Evolutionary conservation across 2,113 vertebrate species (phyloP).

Genomic region (Delphinus delphis): DNA sequence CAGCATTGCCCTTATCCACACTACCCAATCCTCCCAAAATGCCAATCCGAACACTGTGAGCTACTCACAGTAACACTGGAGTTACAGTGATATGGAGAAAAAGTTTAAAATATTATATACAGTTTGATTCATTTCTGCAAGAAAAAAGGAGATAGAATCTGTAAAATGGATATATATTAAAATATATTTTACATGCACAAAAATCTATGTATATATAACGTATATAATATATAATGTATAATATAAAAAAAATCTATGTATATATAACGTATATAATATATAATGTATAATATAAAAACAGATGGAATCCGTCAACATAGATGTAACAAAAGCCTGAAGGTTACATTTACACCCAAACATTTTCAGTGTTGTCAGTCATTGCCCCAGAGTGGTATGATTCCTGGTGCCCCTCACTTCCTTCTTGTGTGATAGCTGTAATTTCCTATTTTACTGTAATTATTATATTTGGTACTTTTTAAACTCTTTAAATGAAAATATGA

Average conservation of each 20-base stretch:
- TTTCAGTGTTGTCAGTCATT: background rate
- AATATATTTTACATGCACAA: background rate
- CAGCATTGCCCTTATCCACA: background rate
- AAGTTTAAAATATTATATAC: background rate
- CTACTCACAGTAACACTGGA: background rate
- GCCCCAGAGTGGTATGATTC: background rate
- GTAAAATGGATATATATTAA: background rate
- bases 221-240: too few species aligned
- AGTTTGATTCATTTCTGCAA: background rate
- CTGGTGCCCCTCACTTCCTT: background rate
- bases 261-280: background rate
- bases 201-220: background rate
- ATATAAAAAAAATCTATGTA: background rate
- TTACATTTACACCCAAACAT: background rate
- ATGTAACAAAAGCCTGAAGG: background rate
- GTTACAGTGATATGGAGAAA: background rate
- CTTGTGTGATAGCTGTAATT: background rate
- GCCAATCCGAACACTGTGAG: background rate
- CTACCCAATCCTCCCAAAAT: background rate
- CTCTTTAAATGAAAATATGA: background rate
- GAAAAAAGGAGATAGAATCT: background rate
- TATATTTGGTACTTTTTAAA: background rate
- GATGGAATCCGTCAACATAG: background rate
- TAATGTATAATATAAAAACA: background rate
- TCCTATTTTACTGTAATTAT: background rate